Base-by-base conservation (phyloP, 2,113 vertebrate species). In the Callipepla squamata region DNA sequence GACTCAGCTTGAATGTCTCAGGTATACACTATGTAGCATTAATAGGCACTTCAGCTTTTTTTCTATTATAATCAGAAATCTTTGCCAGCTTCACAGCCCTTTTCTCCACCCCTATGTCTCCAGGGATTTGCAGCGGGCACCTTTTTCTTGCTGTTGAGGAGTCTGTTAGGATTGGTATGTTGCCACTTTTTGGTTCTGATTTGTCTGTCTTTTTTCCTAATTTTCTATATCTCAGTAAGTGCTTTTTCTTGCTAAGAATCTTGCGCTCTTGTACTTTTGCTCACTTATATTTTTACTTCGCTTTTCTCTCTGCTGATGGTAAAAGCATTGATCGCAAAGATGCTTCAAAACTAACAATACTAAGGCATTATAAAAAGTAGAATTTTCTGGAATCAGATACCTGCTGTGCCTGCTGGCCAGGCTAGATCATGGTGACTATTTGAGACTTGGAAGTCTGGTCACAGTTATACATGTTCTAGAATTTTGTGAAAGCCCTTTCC, bases 391-490 rank as follows among this genome's bases (percentile, higher is more conserved):
- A 28, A 50, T 57, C 22, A 32, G 36, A 5, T 3, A n/a, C 4
- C 28, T 68, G 9, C 36, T 58, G 19, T 67, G 36, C 44, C 47
- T 59, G 11, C 40, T 91, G 45, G 16, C 2, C 4, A 61, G 23
- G 5, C 15, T 42, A 28, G 12, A 14, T 25, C 38, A 7, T 19
- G 6, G 3, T 50, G 38, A 14, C 22, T 5, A 5, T 19, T 47
- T 19, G 36, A 7, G 7, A 13, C 23, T 21, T 42, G 34, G 3
- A 69, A 4, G 13, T 61, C 0, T 0, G 42, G 50, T 55, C 12
- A 26, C 23, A 36, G 4, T 34, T 36, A 23, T 32, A 17, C 21
- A 55, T 12, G 11, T 47, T 51, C 47, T 53, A 47, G 14, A 76
- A 10, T 26, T 61, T 17, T 19, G 9, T 21, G 15, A 40, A 20